Evolutionary conservation across 1,140 invertebrate genomes (phyloP), one percentile per base, ranked within the genome.

Genomic region (Hyposmocoma kahamanoa): DNA sequence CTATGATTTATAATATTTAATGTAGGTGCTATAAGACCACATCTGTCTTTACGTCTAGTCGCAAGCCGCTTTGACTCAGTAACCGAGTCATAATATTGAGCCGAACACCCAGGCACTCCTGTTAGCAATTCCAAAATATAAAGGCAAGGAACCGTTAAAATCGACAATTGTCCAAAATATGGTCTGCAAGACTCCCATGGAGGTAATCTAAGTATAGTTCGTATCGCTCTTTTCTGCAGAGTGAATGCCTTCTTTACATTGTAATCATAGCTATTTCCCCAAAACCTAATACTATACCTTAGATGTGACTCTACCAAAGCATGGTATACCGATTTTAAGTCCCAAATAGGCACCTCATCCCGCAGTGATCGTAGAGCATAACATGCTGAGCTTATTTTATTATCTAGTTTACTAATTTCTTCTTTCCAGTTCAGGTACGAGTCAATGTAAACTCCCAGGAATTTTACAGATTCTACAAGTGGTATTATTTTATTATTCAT

Each of bases 191-290:
- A 43, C 24, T 43, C 41, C 41, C 11, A 26, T 17, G 9, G 42
- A 8, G 42, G 42, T 18, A 43, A 26, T 17, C 24, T 11, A 15
- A 43, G 11, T 20, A 43, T 43, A 17, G 24, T 43, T 43, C 41
- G 10, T 28, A 43, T 43, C 10, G 24, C 42, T 18, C 42, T 4
- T 26, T 43, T 43, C 17, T 43, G 42, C 1, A 18, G 11, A 2
- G 22, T 26, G 28, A 43, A 43, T 13, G 42, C 42, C 17, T 43
- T 43, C n/a, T 43, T 43, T 26, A 22, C 10, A 43, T 43, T 43
- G 15, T 43, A 43, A 5, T 24, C 24, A 11, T 43, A 43, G 22
- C 42, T 43, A 15, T 43, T 43, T 17, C 42, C 42, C 42, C 42
- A 43, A 1, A 43, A 18, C 18, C 28, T 43, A 10, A 43, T 43